These are phyloP conservation scores for Ammodytes marinus DNA, from an alignment of 2,113 vertebrate species.

Conservation along the genomic window DNA sequence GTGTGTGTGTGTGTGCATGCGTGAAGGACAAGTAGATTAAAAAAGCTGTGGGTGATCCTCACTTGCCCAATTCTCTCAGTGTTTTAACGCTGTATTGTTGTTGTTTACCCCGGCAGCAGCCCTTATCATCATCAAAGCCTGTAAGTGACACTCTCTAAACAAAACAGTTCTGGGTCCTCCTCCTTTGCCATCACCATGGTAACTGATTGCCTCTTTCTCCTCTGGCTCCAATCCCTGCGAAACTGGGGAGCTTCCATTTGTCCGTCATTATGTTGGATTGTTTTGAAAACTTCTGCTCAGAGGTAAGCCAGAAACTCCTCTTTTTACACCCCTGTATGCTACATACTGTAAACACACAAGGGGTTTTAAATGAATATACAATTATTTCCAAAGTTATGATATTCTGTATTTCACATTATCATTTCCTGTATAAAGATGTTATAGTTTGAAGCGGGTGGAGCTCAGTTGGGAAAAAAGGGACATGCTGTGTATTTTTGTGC, in stretches of 20 bases:
- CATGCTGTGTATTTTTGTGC: background rate
- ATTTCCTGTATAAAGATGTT: background rate
- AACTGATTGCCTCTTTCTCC: slow-evolving; percentile 72
- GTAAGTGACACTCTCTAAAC: slow-evolving; percentile 68
- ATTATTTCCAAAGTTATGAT: background rate
- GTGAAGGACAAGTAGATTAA: slow-evolving; percentile 12
- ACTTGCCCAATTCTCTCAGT: slow-evolving; percentile 51
- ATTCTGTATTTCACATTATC: background rate
- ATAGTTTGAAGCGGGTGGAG: background rate
- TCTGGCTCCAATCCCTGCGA: slow-evolving; percentile 22
- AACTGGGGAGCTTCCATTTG: slow-evolving; percentile 13
- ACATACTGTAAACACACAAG: background rate
- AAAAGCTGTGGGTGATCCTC: slow-evolving; percentile 38
- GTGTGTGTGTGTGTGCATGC: slow-evolving; percentile 14
- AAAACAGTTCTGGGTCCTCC: slow-evolving; percentile 42
- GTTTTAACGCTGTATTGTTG: slow-evolving; percentile 44
- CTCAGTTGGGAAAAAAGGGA: too few relatives aligned
- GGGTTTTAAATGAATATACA: background rate
- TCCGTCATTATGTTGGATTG: slow-evolving; percentile 5
- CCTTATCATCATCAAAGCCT: slow-evolving; percentile 73
- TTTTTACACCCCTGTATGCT: background rate
- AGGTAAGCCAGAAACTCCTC: background rate
- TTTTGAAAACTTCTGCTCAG: slow-evolving; percentile 31
- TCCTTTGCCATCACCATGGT: slow-evolving; percentile 57
- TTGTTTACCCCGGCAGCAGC: slow-evolving; percentile 74